Evolutionary conservation across 2,888 invertebrate species (phyloP).

Genomic region (Oxyteleia sp.): DNA sequence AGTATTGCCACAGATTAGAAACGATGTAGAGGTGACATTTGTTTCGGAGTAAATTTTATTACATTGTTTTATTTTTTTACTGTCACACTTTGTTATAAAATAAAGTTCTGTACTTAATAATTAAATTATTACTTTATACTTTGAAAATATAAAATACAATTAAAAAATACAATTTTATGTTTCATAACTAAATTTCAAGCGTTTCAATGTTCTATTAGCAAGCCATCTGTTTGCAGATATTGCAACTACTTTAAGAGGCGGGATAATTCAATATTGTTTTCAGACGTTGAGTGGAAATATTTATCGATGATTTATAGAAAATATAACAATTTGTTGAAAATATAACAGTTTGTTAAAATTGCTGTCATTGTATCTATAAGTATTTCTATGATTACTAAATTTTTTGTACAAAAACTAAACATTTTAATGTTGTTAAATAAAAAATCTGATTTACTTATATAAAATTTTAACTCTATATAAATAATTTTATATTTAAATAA

Average conservation of each 20-base stretch:
- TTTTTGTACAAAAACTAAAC: no score
- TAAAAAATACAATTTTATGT: slow-evolving; percentile 2
- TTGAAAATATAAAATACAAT: not conserved
- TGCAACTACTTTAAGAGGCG: not conserved
- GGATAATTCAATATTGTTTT: not conserved
- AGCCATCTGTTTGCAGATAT: not conserved
- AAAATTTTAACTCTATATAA: no score
- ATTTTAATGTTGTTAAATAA: no score
- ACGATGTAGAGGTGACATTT: slow-evolving; percentile 52
- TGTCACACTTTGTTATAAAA: not conserved
- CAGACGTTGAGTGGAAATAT: no score
- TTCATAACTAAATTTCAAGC: slow-evolving; percentile 3
- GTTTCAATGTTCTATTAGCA: not conserved
- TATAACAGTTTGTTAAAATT: no score
- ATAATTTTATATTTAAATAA: no score
- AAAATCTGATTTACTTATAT: no score
- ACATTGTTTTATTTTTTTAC: not conserved
- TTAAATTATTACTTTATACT: not conserved
- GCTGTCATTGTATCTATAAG: no score
- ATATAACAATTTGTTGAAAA: no score
- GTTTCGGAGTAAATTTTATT: slow-evolving; percentile 7
- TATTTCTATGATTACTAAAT: no score
- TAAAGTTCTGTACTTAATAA: not conserved
- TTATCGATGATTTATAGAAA: no score
- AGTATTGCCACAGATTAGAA: slow-evolving; percentile 50